Conservation (phyloP, 2,888 invertebrate species). For the Sarcophaga variegata region DNA sequence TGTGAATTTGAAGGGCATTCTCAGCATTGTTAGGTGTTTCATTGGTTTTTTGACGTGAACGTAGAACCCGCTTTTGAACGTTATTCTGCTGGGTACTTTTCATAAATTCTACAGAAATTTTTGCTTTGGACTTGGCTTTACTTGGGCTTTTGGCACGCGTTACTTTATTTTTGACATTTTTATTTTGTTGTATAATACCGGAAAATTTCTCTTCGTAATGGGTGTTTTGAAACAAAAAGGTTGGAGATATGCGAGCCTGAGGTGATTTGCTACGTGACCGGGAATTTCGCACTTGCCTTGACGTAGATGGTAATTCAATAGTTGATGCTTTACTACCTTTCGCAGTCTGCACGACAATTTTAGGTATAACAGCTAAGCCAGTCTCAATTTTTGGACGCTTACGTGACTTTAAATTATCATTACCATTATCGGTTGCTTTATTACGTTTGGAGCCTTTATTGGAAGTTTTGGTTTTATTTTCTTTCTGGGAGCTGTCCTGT, state of each 20-base stretch:
- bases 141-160: conserved; percentile 62
- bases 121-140: conserved; percentile 49
- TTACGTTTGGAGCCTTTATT: conserved; percentile 21
- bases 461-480: conserved; percentile 48
- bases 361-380: conserved; percentile 74
- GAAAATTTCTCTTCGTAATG: conserved; percentile 68
- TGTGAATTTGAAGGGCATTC: conserved; percentile 70
- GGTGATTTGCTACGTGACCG: conserved; percentile 76
- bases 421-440: conserved; percentile 48
- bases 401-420: background rate
- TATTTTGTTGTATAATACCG: conserved; percentile 42
- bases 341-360: conserved; percentile 72
- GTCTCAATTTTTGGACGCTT: conserved; percentile 65
- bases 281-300: conserved; percentile 19
- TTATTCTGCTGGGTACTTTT: background rate
- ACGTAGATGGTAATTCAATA: conserved; percentile 55
- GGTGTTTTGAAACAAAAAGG: conserved; percentile 73
- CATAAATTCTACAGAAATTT: conserved; percentile 71
- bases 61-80: conserved; percentile 71
- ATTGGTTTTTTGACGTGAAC: conserved; percentile 72
- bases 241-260: conserved; percentile 75
- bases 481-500: conserved; percentile 52
- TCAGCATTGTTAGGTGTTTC: conserved; percentile 54
- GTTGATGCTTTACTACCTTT: conserved; percentile 59
- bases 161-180: conserved; percentile 38